Evolutionary conservation across 2,888 invertebrate species (phyloP).

Genomic region (Cylloceria caligata): DNA sequence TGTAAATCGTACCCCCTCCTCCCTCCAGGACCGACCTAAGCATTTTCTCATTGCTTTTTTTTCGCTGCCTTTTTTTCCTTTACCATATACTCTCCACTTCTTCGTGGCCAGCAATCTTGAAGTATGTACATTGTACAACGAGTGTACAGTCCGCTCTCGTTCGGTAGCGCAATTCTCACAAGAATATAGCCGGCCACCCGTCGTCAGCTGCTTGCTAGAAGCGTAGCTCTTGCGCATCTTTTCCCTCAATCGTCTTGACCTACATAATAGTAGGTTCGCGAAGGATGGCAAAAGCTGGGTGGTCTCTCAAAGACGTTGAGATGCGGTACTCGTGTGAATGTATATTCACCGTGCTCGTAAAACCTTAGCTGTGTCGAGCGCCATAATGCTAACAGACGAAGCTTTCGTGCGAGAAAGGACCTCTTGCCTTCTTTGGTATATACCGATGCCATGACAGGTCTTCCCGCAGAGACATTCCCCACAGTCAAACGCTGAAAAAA

Average conservation of each 20-base stretch:
- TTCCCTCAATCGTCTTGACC: slow-evolving; percentile 68
- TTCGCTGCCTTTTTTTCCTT: neutral
- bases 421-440: slow-evolving; percentile 13
- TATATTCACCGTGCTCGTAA: slow-evolving; percentile 37
- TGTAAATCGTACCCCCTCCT: no score
- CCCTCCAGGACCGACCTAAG: no score
- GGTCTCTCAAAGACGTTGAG: slow-evolving; percentile 2
- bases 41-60: neutral
- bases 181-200: slow-evolving; percentile 23
- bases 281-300: slow-evolving; percentile 43
- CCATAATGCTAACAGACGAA: slow-evolving; percentile 9
- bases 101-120: neutral
- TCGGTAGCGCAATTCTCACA: neutral
- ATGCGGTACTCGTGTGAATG: slow-evolving; percentile 1
- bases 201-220: slow-evolving; percentile 31
- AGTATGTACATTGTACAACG: slow-evolving; percentile 6
- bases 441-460: slow-evolving; percentile 14
- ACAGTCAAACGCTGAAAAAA: slow-evolving; percentile 1
- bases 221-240: slow-evolving; percentile 18
- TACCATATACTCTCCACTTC: neutral
- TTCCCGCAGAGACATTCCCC: slow-evolving; percentile 19
- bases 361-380: slow-evolving; percentile 24
- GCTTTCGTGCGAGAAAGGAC: slow-evolving; percentile 33
- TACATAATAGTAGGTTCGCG: slow-evolving; percentile 57
- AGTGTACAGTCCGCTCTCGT: neutral